Evolutionary conservation across 2,113 vertebrate species (phyloP), one percentile per base, ranked within the genome.

Genomic region (Gasterosteus aculeatus): DNA sequence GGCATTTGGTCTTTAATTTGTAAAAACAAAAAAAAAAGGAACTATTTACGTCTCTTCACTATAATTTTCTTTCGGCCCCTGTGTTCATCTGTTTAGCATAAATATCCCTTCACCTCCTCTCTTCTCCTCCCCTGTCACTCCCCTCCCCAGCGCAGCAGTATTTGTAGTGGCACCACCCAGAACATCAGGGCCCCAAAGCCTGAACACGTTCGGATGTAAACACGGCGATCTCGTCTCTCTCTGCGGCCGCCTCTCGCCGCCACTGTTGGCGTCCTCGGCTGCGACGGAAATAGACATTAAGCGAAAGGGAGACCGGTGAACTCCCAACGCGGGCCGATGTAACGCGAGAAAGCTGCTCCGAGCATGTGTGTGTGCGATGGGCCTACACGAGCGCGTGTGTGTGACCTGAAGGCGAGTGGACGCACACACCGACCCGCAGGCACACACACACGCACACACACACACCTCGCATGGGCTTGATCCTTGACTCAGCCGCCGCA

Each of bases 41-140:
- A 3, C 35, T 38, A 38, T 38, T 38, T 38, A 38, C 39, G 26
- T 69, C 51, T 61, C 14, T 66, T 73, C 83, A 77, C 85, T 89
- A 29, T 84, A 87, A 83, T 85, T 85, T 85, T 80, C 72, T 72
- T 62, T 33, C 70, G 74, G 63, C 68, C 66, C 72, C 85, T 66
- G 62, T 54, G 56, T 85, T 89, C 80, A 77, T 87, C 77, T 79
- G 80, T 85, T 83, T 46, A 78, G 76, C 87, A 85, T 87, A 86
- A 85, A 86, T 72, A 81, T 87, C 16, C 19, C 66, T 78, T 85
- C 80, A 66, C 66, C 38, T 63, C 29, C 33, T 77, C 69, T 65
- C 68, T 64, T 69, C 38, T 60, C 69, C 72, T 44, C 49, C 38
- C 35, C 12, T 57, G 26, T 88, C 68, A 47, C 54, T 73, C 64